phyloP scores from a whole-genome alignment of 2,888 invertebrate species.

The Cheilosia vulpina region DNA sequence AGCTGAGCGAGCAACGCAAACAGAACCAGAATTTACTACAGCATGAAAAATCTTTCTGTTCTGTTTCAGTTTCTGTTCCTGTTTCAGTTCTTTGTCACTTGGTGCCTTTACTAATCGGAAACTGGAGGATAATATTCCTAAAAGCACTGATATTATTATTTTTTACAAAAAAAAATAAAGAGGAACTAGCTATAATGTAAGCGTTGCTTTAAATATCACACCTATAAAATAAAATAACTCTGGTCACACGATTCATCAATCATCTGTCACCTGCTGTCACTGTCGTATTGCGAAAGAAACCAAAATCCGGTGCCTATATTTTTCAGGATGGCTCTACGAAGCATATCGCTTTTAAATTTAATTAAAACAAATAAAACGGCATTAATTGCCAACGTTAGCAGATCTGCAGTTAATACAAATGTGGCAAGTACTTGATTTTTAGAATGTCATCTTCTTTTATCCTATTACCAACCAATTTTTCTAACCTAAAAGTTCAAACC shows the following conservation, averaged over 20 bases:
- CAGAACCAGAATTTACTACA: too few relatives aligned
- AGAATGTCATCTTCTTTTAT: not conserved
- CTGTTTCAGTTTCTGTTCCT: too few relatives aligned
- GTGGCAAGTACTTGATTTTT: conserved; percentile 8
- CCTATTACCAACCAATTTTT: not conserved
- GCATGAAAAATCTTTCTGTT: too few relatives aligned
- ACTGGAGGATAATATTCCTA: too few relatives aligned
- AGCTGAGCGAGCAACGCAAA: too few relatives aligned
- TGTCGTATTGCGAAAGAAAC: conserved; percentile 12
- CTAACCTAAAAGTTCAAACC: conserved; percentile 49
- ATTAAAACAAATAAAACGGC: conserved; percentile 49
- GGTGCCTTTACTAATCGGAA: too few relatives aligned
- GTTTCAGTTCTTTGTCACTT: too few relatives aligned
- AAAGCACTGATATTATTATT: too few relatives aligned
- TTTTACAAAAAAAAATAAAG: too few relatives aligned
- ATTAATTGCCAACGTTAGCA: conserved; percentile 31
- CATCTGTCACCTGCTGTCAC: not conserved
- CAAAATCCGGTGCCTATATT: not conserved
- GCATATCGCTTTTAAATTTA: conserved; percentile 57
- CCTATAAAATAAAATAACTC: not conserved
- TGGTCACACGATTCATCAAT: not conserved
- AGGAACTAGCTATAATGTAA: not conserved
- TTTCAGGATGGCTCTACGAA: conserved; percentile 62
- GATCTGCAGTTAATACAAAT: conserved; percentile 28
- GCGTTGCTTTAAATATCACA: not conserved